Conservation (phyloP, 2,888 invertebrate genomes). For the Cheilosia pagana region DNA sequence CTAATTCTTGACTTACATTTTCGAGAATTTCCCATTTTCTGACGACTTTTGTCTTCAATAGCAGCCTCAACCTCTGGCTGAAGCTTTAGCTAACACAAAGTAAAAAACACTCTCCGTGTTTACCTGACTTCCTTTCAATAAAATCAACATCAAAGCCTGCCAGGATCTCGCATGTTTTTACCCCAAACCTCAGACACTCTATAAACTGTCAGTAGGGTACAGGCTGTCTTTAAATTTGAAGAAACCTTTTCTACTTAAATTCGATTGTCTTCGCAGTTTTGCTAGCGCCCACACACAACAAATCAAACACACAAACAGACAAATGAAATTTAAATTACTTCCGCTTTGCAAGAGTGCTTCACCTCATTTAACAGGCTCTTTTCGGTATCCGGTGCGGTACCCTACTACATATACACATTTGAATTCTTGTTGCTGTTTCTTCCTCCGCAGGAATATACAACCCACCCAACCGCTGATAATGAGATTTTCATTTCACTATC, state of each 20-base stretch:
- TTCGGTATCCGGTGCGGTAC: background rate
- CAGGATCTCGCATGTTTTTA: no score
- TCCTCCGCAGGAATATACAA: constrained; percentile 3
- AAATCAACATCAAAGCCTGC: no score
- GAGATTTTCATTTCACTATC: constrained; percentile 62
- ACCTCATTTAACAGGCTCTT: constrained; percentile 65
- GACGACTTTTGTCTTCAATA: no score
- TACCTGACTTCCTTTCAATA: no score
- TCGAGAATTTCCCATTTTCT: no score
- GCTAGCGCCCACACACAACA: constrained; percentile 1
- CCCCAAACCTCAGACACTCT: no score
- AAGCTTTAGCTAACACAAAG: no score
- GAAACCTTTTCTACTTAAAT: constrained; percentile 18
- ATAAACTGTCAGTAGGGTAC: no score
- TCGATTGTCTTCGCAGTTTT: constrained; percentile 1
- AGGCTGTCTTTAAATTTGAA: background rate
- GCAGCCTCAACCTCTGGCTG: no score
- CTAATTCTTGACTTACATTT: no score
- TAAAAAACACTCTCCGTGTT: no score
- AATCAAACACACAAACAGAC: constrained; percentile 29
- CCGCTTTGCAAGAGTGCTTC: constrained; percentile 59
- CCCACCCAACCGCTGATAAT: constrained; percentile 54
- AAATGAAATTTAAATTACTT: constrained; percentile 72
- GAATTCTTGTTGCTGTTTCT: constrained; percentile 19
- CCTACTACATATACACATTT: constrained; percentile 13